Evolutionary conservation across 2,113 vertebrate species (phyloP).

Genomic region (Nannobrachium achirus): DNA sequence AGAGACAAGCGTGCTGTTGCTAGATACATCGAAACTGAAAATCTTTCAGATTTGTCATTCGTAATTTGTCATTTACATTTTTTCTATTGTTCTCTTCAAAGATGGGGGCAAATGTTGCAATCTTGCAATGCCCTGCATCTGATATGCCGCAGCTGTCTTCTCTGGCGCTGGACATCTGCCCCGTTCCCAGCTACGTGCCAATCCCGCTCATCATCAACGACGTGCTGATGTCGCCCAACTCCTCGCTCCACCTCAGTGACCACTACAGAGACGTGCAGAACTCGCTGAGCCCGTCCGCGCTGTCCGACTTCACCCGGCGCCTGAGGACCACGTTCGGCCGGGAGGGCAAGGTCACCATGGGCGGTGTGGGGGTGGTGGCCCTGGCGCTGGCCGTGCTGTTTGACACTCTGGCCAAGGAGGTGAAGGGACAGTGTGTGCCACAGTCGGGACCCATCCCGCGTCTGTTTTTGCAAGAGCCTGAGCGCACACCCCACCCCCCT

Average conservation of each 20-base stretch:
- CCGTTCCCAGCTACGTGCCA: slow-evolving; percentile 36
- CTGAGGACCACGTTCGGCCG: slow-evolving; percentile 46
- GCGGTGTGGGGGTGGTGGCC: slow-evolving; percentile 42
- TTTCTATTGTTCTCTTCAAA: no score
- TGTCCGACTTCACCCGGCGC: slow-evolving; percentile 35
- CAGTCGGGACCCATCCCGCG: slow-evolving; percentile 17
- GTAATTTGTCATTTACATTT: no score
- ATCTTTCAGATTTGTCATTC: no score
- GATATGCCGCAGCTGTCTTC: background rate
- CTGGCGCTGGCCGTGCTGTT: slow-evolving; percentile 51
- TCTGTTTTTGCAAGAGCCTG: slow-evolving; percentile 27
- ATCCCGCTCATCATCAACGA: background rate
- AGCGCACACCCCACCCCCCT: slow-evolving; percentile 11
- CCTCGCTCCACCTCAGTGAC: slow-evolving; percentile 1
- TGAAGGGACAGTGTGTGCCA: slow-evolving; percentile 23
- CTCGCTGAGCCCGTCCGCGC: slow-evolving; percentile 39
- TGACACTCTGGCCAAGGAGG: slow-evolving; percentile 41
- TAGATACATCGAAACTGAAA: no score
- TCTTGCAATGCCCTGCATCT: background rate
- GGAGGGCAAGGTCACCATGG: slow-evolving; percentile 36
- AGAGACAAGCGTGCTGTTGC: no score
- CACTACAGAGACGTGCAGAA: slow-evolving; percentile 35
- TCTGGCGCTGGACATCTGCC: slow-evolving; percentile 38
- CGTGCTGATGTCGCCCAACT: slow-evolving; percentile 12
- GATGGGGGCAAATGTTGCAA: no score